Percentiles rank a stretch among this genome's conserved stretches.
Conservation (phyloP, 2,113 vertebrate genomes). For the Oreochromis niloticus region DNA sequence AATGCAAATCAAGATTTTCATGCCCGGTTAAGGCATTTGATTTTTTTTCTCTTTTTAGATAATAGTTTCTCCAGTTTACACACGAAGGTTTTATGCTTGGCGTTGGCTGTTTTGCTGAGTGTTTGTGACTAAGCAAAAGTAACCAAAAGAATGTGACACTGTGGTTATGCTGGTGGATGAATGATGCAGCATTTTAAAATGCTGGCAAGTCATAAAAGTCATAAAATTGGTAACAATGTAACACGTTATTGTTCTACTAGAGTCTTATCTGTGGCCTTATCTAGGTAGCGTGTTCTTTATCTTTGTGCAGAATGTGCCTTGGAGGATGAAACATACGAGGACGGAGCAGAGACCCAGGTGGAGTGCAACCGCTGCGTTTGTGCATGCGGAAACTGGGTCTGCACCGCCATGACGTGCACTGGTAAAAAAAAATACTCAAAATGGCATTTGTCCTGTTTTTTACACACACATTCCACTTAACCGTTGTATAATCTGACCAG, state of each 20-base stretch:
- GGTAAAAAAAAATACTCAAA: constrained; percentile 59
- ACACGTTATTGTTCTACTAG: background rate
- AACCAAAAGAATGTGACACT: background rate
- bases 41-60: background rate
- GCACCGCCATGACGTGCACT: constrained; percentile 94
- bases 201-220: background rate
- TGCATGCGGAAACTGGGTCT: constrained; percentile 98
- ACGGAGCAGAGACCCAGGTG: constrained; percentile 93
- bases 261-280: background rate
- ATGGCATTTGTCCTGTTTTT: background rate
- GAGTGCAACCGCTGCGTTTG: constrained; percentile 97
- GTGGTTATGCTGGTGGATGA: background rate
- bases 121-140: background rate
- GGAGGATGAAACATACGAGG: constrained; percentile 92
- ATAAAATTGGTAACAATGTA: background rate
- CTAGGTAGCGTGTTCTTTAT: background rate
- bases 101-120: background rate
- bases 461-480: background rate
- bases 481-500: constrained; percentile 47
- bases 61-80: background rate
- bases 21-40: background rate
- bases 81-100: background rate
- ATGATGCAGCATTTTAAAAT: background rate
- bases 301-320: constrained; percentile 84
- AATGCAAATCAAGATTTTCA: background rate